Evolutionary conservation across 2,888 invertebrate species (phyloP), one percentile per base, ranked within the genome.

Genomic region (Rhabditoides inermis): DNA sequence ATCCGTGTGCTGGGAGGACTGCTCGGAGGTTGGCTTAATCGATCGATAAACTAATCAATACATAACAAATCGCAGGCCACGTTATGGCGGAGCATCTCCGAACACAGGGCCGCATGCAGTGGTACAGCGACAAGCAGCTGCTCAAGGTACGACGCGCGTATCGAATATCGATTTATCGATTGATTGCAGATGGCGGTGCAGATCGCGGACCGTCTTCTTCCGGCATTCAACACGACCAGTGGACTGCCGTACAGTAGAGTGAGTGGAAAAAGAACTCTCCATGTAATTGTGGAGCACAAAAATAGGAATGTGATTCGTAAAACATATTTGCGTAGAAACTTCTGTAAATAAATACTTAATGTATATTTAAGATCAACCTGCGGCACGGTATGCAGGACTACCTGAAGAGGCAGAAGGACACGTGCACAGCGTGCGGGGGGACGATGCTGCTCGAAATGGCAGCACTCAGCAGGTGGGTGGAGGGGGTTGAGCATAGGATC

Each of bases 391-490:
- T 76, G 63, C 40, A 51, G n/a, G 65, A 64, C 6, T 53, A 60
- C 36, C 52, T 76, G 49, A 63, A 63, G 42, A 45, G 62, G 22
- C 74, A 73, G 47, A 65, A 67, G 46, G 65, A 68, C 48, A 68
- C 67, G 0, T 95, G 95, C 76, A 95, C 95, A 0, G 94, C 95
- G 0, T 98, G 95, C 79, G 94, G 92, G 1, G 95, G 95, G 0
- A 94, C 94, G 0, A 91, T 95, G 84, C 86, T 98, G 48, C 80
- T 98, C 30, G 95, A 98, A 81, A 90, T 95, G 85, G 94, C 94
- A 1, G 90, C 94, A 0, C 82, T 98, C 6, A 90, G 90, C 2
- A 84, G 94, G 39, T 39, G 20, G 18, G 18, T n/a, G n/a, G n/a
- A n/a, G n/a, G n/a, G n/a, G n/a, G n/a, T n/a, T n/a, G n/a, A n/a